Conservation (phyloP, 2,797 vertebrate genomes). For the Pipistrellus kuhlii region DNA sequence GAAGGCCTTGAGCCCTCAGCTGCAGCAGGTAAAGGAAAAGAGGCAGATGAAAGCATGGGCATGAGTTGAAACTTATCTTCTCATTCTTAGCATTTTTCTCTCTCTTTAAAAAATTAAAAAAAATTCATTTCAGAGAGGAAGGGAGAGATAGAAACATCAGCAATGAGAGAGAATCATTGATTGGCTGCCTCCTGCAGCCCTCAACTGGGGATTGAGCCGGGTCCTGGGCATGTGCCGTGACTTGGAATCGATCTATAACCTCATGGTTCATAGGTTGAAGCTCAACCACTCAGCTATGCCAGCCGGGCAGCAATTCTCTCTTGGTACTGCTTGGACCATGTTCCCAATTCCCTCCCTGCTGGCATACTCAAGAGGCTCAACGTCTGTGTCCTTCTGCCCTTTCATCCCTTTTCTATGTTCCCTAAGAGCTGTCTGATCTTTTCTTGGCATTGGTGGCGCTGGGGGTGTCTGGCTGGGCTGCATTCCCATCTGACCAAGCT, state of each 20-base stretch:
- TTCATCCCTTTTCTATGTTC: background rate
- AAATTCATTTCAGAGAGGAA: no score
- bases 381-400: background rate
- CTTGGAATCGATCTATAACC: no score
- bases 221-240: no score
- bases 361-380: background rate
- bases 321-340: background rate
- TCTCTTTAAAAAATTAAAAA: background rate
- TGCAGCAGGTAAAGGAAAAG: conserved; percentile 90
- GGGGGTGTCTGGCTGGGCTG: background rate
- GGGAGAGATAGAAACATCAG: no score
- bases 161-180: no score
- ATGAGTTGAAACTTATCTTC: background rate
- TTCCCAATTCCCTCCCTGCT: background rate
- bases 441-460: background rate
- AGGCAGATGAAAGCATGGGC: background rate
- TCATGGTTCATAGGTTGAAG: no score
- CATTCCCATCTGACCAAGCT: background rate
- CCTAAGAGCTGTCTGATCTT: background rate
- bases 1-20: conserved; percentile 90
- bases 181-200: no score
- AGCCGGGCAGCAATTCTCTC: background rate
- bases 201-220: no score
- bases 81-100: background rate
- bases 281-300: no score